Conservation (phyloP, 2,113 vertebrate species). For the Puffinus mauretanicus region DNA sequence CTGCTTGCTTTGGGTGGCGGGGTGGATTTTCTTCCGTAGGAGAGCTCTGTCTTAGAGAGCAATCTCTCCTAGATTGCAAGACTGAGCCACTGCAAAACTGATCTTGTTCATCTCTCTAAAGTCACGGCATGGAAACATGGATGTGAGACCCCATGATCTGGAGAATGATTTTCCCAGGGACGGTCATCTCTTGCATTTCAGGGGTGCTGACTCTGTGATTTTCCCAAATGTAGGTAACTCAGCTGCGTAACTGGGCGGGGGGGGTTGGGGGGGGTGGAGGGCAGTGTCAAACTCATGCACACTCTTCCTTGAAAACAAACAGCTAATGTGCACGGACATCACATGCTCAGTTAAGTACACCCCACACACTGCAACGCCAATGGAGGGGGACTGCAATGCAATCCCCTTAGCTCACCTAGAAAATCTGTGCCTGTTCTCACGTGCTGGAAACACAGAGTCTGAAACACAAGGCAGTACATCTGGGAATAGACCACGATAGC, state of each 20-base stretch:
- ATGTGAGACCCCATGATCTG: background rate
- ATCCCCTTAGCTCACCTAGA: background rate
- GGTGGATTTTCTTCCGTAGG: background rate
- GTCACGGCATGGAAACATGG: background rate
- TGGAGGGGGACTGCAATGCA: background rate
- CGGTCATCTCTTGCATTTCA: background rate
- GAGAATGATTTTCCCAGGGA: background rate
- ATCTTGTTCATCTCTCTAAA: background rate
- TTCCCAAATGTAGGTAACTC: background rate
- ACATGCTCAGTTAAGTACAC: background rate
- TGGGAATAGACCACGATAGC: background rate
- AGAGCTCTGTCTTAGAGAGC: background rate
- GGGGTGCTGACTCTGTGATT: background rate
- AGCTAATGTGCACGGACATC: background rate
- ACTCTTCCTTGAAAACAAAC: background rate
- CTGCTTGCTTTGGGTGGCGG: background rate
- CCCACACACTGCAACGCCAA: background rate
- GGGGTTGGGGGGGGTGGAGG: no score
- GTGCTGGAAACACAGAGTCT: background rate
- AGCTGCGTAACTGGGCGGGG: background rate
- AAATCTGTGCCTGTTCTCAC: background rate
- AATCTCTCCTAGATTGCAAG: background rate
- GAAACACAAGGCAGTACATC: background rate
- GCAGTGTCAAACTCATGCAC: background rate
- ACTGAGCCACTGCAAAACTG: background rate